Conservation (phyloP, 2,113 vertebrate genomes). For the Scophthalmus maximus region DNA sequence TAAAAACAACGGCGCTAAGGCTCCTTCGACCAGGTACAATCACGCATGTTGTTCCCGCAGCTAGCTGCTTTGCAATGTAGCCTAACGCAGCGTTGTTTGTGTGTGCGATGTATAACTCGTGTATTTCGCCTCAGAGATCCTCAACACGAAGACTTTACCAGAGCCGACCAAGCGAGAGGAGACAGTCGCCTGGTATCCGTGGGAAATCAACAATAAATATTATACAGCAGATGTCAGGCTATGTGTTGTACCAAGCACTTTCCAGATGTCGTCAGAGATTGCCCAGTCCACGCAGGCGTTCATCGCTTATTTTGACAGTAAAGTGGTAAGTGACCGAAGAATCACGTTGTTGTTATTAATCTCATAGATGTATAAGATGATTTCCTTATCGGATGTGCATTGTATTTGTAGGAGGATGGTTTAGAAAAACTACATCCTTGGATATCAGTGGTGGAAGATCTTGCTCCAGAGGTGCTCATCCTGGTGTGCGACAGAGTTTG, state of each 20-base stretch:
- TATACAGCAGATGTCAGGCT: slow-evolving; percentile 93
- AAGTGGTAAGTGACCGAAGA: slow-evolving; percentile 80
- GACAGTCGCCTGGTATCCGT: slow-evolving; percentile 90
- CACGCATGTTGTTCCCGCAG: not conserved
- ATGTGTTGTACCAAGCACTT: slow-evolving; percentile 89
- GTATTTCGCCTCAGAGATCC: slow-evolving; percentile 85
- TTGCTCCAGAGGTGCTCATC: slow-evolving; percentile 95
- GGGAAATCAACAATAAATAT: slow-evolving; percentile 98
- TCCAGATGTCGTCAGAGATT: slow-evolving; percentile 88
- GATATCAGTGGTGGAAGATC: slow-evolving; percentile 91
- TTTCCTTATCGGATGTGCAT: not conserved
- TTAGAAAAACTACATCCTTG: slow-evolving; percentile 88
- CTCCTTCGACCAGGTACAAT: not conserved
- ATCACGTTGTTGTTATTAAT: not conserved
- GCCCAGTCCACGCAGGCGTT: slow-evolving; percentile 93
- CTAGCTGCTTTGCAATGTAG: not conserved
- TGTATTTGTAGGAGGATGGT: slow-evolving; percentile 85
- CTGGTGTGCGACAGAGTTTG: slow-evolving; percentile 93
- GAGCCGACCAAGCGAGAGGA: slow-evolving; percentile 78
- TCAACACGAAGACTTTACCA: slow-evolving; percentile 82
- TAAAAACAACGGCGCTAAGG: not conserved
- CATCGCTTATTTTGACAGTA: slow-evolving; percentile 94
- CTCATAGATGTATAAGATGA: not conserved
- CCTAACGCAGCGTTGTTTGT: not conserved
- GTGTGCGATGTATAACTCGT: not conserved